Percentiles rank a stretch among this genome's conserved stretches.
Evolutionary conservation across 2,113 vertebrate species (phyloP).

Genomic region (Willisornis vidua): DNA sequence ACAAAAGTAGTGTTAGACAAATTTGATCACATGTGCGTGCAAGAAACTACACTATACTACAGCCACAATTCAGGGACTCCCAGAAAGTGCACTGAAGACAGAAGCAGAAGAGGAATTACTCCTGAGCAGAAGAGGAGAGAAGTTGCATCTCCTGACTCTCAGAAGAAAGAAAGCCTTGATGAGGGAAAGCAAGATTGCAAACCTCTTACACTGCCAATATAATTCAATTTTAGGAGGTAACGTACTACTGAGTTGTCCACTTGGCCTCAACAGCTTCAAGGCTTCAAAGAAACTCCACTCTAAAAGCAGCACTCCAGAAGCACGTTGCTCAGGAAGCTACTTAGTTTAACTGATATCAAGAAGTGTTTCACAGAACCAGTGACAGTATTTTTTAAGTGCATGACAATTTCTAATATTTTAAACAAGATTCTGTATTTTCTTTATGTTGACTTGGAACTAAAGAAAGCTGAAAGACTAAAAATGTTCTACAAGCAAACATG

Average conservation of each 20-base stretch:
- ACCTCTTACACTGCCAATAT: not conserved
- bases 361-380: not conserved
- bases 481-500: not conserved
- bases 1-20: not conserved
- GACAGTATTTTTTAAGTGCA: not conserved
- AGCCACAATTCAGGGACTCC: not conserved
- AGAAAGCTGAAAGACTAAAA: not conserved
- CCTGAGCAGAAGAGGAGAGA: not conserved
- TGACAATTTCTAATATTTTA: not conserved
- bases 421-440: not conserved
- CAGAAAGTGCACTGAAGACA: not conserved
- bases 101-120: not conserved
- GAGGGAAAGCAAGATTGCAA: not conserved
- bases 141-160: not conserved
- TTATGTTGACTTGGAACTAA: not conserved
- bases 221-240: not conserved
- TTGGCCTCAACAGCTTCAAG: not conserved
- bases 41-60: not conserved
- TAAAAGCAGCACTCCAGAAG: not conserved
- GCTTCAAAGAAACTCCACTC: not conserved
- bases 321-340: not conserved
- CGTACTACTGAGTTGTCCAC: not conserved
- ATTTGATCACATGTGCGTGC: fast-evolving
- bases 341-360: not conserved
- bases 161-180: not conserved